phyloP scores from a whole-genome alignment of 2,113 vertebrate genomes.

The Dicerorhinus sumatrensis region DNA sequence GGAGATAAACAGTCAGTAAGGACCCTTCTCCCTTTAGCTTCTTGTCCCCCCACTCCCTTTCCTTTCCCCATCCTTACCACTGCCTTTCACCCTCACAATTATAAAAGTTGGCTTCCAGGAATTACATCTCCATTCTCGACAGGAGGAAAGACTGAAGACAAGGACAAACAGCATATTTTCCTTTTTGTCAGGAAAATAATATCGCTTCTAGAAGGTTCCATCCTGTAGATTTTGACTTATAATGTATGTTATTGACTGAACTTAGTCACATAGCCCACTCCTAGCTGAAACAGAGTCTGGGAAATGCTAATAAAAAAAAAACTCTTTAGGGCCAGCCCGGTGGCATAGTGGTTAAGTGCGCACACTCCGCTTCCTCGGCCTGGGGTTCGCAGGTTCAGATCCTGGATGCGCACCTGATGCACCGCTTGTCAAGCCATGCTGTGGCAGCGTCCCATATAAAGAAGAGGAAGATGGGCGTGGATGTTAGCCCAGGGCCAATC shows the following conservation, averaged over 20 bases:
- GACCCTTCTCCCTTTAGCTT: not conserved
- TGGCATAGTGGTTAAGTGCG: no score
- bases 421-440: no score
- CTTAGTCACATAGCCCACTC: not conserved
- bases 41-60: not conserved
- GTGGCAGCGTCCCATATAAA: no score
- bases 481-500: no score
- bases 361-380: no score
- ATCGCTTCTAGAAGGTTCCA: not conserved
- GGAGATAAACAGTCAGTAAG: not conserved
- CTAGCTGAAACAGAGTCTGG: not conserved
- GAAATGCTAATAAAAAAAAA: not conserved
- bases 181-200: not conserved
- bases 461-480: no score
- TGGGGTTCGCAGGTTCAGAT: no score
- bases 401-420: no score
- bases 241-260: not conserved
- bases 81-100: not conserved
- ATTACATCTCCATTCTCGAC: not conserved
- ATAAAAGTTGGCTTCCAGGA: not conserved
- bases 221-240: not conserved
- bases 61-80: not conserved
- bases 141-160: not conserved
- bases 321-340: no score
- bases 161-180: not conserved